Conservation (phyloP, 2,888 invertebrate genomes). For the Agrilus mali region DNA sequence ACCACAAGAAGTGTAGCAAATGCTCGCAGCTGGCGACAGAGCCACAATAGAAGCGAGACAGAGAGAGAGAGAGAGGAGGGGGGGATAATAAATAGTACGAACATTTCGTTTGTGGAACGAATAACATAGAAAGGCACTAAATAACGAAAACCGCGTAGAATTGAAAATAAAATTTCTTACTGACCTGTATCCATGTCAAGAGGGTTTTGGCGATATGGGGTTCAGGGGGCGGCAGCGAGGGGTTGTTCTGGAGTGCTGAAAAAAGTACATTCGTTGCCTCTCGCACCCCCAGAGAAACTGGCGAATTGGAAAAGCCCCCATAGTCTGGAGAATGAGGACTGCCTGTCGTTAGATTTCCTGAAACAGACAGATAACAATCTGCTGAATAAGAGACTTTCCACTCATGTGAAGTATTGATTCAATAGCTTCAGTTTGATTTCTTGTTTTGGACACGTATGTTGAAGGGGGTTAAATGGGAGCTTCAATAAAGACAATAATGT, state of each 20-base stretch:
- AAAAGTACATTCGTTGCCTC: slow-evolving; percentile 54
- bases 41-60: too few species aligned
- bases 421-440: slow-evolving; percentile 1
- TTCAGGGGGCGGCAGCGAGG: slow-evolving; percentile 54
- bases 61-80: too few species aligned
- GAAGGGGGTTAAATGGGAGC: too few species aligned
- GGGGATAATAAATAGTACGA: too few species aligned
- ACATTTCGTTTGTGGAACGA: too few species aligned
- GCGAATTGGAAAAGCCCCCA: slow-evolving; percentile 26
- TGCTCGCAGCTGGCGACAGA: too few species aligned
- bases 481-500: too few species aligned
- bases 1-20: too few species aligned
- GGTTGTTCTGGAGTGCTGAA: slow-evolving; percentile 49
- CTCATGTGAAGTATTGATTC: slow-evolving; percentile 6
- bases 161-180: slow-evolving; percentile 3
- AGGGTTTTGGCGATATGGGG: slow-evolving; percentile 51
- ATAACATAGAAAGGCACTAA: too few species aligned
- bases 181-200: slow-evolving; percentile 48
- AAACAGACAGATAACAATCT: slow-evolving; percentile 11
- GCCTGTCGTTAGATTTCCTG: slow-evolving; percentile 29
- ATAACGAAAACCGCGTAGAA: too few species aligned
- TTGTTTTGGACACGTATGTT: background rate
- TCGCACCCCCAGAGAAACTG: slow-evolving; percentile 34
- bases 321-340: slow-evolving; percentile 32
- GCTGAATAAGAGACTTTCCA: background rate